Conservation (phyloP, 2,888 invertebrate genomes). For the Geotrupes spiniger region DNA sequence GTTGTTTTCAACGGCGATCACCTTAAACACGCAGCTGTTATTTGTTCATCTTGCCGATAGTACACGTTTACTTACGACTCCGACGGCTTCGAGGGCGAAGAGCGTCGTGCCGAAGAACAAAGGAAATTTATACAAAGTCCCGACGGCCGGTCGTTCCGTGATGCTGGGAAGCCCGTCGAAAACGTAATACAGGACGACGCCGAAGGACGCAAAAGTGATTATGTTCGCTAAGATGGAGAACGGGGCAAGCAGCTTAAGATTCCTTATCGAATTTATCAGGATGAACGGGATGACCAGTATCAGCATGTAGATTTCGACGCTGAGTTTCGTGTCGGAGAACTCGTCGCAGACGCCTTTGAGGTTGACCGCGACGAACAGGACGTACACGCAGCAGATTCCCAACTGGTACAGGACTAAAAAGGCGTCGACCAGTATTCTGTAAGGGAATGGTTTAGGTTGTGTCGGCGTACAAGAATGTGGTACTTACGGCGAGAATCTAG, state of each 20-base stretch:
- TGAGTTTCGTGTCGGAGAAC: constrained; percentile 33
- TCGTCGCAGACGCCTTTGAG: constrained; percentile 42
- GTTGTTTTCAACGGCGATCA: constrained; percentile 86
- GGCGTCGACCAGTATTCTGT: constrained; percentile 28
- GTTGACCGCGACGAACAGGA: constrained; percentile 51
- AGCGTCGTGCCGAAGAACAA: constrained; percentile 95
- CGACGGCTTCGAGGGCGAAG: constrained; percentile 94
- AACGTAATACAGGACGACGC: constrained; percentile 82
- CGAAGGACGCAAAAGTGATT: constrained; percentile 79
- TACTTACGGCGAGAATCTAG: constrained; percentile 51
- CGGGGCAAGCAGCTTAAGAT: constrained; percentile 83
- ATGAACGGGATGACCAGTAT: constrained; percentile 61
- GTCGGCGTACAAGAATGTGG: background rate
- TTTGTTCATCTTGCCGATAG: no score
- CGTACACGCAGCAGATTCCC: constrained; percentile 95
- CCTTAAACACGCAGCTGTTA: constrained; percentile 53
- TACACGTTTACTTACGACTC: constrained; percentile 64
- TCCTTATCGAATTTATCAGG: constrained; percentile 77
- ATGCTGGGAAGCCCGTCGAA: constrained; percentile 69
- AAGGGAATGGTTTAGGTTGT: constrained; percentile 3
- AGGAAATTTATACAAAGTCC: constrained; percentile 69
- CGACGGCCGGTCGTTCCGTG: constrained; percentile 62
- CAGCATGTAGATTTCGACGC: constrained; percentile 39
- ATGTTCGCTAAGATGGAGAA: constrained; percentile 87
- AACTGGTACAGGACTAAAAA: constrained; percentile 86